Evolutionary conservation across 2,113 vertebrate species (phyloP), one percentile per base, ranked within the genome.

Genomic region (Notarius lentiginosus): DNA sequence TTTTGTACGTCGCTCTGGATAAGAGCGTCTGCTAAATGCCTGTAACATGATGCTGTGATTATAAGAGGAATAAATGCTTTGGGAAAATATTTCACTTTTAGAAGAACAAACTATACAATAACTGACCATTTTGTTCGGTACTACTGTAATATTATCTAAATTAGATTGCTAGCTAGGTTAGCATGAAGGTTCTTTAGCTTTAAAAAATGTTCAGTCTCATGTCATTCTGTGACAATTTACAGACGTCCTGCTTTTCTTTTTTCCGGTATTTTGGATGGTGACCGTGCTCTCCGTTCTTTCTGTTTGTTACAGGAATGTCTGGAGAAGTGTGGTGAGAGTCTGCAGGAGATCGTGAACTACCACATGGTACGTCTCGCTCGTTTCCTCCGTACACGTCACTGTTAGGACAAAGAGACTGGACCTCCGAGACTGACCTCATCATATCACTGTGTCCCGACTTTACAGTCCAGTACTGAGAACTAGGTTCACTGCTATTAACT

Each of bases 291-390:
- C 1, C 17, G 0, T 88, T 63, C 86, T 55, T 79, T 68, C 72
- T 90, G 17, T 92, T 90, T 89, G 92, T 86, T 90, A 77, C 91
- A 99, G 98, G 97, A 98, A 90, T 99, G 97, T 88, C 94, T 99
- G 90, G 97, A 99, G 90, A 97, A 99, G 89, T 99, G 97, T 7
- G 96, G 97, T 20, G 97, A 98, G 91, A 98, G 97, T 89, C 95
- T 99, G 60, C 98, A 99, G 93, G 98, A 99, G 92, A 98, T 98
- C 94, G 96, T 97, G 89, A 99, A 98, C 95, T 98, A 98, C 89
- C 98, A 99, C 94, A 99, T 98, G 96, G 98, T 99, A 91, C 93
- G 96, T 89, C 55, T 7, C 11, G 30, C 47, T 58, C 63, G 24
- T 47, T 20, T 76, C 47, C 47, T 49, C 47, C 0, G 4, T 11